These are phyloP conservation scores for Pundamilia nyererei DNA, from an alignment of 2,113 vertebrate species.

Conservation along the genomic window DNA sequence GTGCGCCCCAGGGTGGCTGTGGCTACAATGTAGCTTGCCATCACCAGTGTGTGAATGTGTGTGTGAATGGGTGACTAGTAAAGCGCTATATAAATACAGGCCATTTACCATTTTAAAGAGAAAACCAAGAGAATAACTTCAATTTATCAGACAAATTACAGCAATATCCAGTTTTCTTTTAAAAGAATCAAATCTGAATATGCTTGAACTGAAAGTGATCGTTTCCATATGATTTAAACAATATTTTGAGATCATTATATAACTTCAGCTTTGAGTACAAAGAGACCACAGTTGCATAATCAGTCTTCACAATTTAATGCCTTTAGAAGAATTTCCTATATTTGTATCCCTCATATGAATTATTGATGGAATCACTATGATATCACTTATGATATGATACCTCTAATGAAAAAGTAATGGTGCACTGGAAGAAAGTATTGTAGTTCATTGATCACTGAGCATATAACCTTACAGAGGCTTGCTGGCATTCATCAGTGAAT, in stretches of 20 bases:
- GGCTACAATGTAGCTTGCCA: too few species aligned
- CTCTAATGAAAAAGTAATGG: conserved; percentile 55
- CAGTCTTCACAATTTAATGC: conserved; percentile 36
- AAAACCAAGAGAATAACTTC: background rate
- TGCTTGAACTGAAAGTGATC: background rate
- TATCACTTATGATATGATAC: conserved; percentile 41
- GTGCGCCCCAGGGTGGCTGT: too few species aligned
- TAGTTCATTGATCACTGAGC: conserved; percentile 8
- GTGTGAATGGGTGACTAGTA: too few species aligned
- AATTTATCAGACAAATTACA: background rate
- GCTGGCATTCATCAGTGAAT: background rate
- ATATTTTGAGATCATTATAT: conserved; percentile 48
- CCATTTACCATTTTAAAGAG: too few species aligned
- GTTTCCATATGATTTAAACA: conserved; percentile 22
- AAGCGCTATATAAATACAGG: too few species aligned
- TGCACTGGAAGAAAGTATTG: background rate
- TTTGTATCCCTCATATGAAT: conserved; percentile 28
- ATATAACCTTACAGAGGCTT: background rate
- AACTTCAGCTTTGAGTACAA: conserved; percentile 40
- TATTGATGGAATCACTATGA: conserved; percentile 48
- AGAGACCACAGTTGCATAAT: conserved; percentile 44
- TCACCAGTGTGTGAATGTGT: too few species aligned
- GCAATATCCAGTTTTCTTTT: background rate
- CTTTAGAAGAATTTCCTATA: conserved; percentile 48
- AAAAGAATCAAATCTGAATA: background rate